phyloP scores from a whole-genome alignment of 2,888 invertebrate species.

The Acanthosepion pharaonis region DNA sequence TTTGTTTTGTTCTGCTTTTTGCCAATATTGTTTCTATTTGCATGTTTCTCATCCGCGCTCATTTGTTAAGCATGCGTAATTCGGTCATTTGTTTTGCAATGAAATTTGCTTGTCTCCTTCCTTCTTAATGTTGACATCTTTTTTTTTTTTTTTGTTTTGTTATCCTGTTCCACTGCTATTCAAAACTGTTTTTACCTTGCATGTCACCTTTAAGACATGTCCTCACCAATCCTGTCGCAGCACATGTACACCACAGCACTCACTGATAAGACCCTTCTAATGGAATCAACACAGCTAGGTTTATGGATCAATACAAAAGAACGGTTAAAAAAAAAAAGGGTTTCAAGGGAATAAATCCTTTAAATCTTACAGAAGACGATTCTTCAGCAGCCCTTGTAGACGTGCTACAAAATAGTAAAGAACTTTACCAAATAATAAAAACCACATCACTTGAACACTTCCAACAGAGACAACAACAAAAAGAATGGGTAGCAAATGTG shows the following conservation, averaged over 20 bases:
- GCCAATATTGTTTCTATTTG: neutral
- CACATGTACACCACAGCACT: no score
- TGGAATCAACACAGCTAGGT: neutral
- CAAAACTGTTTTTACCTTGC: neutral
- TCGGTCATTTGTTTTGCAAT: neutral
- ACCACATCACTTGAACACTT: no score
- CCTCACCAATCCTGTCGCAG: no score
- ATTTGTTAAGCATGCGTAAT: neutral
- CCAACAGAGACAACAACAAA: no score
- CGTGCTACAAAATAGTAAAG: no score
- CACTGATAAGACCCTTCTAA: no score
- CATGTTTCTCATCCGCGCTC: neutral
- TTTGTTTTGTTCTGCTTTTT: neutral
- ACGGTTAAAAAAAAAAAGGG: neutral
- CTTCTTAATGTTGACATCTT: neutral
- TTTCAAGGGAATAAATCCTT: no score
- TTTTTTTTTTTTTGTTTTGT: neutral
- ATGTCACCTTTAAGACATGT: neutral
- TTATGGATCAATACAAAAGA: neutral
- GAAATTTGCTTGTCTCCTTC: neutral
- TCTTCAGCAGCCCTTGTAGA: no score
- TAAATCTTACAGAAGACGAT: no score
- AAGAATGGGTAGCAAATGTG: no score
- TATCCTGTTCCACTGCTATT: neutral
- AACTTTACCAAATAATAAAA: no score